phyloP scores from a whole-genome alignment of 2,888 invertebrate genomes.

The Agrochola circellaris region DNA sequence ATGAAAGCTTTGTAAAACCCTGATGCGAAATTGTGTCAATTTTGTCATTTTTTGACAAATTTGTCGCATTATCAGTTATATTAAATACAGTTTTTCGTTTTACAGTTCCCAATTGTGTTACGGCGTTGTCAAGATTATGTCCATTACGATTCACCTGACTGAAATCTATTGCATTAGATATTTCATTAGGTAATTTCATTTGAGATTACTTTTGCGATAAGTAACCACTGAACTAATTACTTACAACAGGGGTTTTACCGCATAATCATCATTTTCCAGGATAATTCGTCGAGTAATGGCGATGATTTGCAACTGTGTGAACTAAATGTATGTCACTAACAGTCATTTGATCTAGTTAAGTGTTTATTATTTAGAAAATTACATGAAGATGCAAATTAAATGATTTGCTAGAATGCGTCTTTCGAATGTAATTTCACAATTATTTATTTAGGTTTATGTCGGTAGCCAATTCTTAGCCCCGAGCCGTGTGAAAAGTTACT shows the following conservation, averaged over 20 bases:
- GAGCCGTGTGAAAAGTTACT: background rate
- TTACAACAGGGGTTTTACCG: conserved; percentile 44
- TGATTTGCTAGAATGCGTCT: too few relatives aligned
- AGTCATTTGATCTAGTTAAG: conserved; percentile 19
- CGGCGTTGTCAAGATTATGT: background rate
- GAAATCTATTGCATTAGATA: conserved; percentile 4
- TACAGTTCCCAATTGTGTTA: background rate
- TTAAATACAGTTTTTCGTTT: too few relatives aligned
- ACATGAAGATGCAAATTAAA: background rate
- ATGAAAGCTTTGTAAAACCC: too few relatives aligned
- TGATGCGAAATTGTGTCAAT: too few relatives aligned
- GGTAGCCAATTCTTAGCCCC: background rate
- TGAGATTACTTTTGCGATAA: conserved; percentile 45
- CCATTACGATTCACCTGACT: background rate
- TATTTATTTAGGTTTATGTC: background rate
- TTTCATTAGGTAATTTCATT: conserved; percentile 29
- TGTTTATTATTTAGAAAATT: conserved; percentile 5
- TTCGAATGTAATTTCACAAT: background rate
- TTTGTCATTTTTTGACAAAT: too few relatives aligned
- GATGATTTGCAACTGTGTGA: conserved; percentile 29
- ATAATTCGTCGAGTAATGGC: conserved; percentile 49
- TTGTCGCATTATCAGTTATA: too few relatives aligned
- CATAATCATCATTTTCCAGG: conserved; percentile 50
- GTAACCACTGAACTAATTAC: conserved; percentile 48
- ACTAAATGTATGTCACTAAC: conserved; percentile 25